Percentiles rank a stretch among this genome's conserved stretches.
Evolutionary conservation across 2,797 vertebrate genomes (phyloP).

Genomic region (Pyrocephalus nanus): DNA sequence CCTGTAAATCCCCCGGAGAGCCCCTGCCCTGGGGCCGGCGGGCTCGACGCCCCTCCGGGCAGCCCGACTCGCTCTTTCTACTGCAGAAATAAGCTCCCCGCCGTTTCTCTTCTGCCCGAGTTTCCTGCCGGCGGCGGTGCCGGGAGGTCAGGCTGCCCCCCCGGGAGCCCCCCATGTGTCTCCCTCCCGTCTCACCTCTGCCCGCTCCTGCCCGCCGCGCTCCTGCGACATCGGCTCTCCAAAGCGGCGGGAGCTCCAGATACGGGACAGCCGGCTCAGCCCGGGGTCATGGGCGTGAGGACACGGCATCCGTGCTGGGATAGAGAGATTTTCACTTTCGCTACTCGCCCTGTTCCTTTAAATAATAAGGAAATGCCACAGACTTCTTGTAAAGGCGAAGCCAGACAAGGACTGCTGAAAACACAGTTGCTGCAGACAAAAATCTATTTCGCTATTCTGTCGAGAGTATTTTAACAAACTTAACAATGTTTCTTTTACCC

Average conservation of each 20-base stretch:
- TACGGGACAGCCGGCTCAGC: neutral
- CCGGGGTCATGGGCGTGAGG: neutral
- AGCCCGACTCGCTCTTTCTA: neutral
- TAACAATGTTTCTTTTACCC: neutral
- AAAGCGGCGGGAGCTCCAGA: neutral
- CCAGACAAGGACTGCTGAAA: neutral
- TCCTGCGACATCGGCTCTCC: neutral
- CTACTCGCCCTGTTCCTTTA: conserved; percentile 46
- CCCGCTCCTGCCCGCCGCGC: neutral
- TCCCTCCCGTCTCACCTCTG: neutral
- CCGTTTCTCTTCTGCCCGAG: neutral
- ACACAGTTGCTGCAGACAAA: neutral
- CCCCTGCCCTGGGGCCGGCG: neutral
- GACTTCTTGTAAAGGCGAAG: conserved; percentile 41
- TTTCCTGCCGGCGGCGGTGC: neutral
- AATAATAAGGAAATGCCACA: conserved; percentile 54
- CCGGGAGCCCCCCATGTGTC: neutral
- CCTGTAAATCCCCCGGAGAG: conserved; percentile 14
- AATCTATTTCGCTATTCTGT: neutral
- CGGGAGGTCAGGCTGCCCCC: neutral
- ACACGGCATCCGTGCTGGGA: neutral
- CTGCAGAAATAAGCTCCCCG: neutral
- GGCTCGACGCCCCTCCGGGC: neutral
- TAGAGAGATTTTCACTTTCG: conserved; percentile 57
- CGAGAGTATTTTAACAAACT: neutral